Percentiles rank a stretch among this genome's conserved stretches.
These are phyloP conservation scores for Dermatemys mawii DNA, from an alignment of 2,113 vertebrate species.

Conservation along the genomic window DNA sequence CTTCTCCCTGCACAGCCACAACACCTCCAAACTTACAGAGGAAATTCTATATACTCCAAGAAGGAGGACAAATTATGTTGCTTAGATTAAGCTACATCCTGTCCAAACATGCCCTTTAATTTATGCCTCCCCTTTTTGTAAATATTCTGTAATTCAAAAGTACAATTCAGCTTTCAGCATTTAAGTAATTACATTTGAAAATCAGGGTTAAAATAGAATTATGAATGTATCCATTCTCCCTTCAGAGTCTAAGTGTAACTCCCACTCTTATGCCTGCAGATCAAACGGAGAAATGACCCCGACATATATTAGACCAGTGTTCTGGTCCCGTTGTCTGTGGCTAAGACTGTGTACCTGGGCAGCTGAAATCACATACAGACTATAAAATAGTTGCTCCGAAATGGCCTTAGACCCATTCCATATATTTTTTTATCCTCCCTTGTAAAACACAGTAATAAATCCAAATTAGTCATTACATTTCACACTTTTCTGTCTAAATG, in stretches of 20 bases:
- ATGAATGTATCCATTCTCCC: not conserved
- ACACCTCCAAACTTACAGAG: not conserved
- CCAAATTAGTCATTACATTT: not conserved
- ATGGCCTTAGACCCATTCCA: not conserved
- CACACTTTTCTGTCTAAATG: not conserved
- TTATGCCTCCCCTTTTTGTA: not conserved
- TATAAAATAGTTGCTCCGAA: not conserved
- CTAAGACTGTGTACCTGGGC: not conserved
- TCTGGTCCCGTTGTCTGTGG: not conserved
- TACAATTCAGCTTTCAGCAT: not conserved
- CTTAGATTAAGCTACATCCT: not conserved
- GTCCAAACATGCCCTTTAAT: not conserved
- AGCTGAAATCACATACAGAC: not conserved
- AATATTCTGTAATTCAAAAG: not conserved
- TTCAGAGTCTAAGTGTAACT: not conserved
- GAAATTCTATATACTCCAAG: not conserved
- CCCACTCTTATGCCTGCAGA: not conserved
- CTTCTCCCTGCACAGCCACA: not conserved
- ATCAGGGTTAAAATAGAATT: slow-evolving; percentile 4
- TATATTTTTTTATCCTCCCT: not conserved
- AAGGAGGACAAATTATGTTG: not conserved
- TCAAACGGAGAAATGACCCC: not conserved
- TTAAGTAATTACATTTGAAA: not conserved
- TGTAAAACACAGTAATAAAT: not conserved
- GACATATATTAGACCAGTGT: not conserved